A percentile compares a stretch with the other conserved stretches of the same genome.
These are phyloP conservation scores for Zenarchopterus dispar DNA, from an alignment of 2,797 vertebrate genomes.

Conservation along the genomic window DNA sequence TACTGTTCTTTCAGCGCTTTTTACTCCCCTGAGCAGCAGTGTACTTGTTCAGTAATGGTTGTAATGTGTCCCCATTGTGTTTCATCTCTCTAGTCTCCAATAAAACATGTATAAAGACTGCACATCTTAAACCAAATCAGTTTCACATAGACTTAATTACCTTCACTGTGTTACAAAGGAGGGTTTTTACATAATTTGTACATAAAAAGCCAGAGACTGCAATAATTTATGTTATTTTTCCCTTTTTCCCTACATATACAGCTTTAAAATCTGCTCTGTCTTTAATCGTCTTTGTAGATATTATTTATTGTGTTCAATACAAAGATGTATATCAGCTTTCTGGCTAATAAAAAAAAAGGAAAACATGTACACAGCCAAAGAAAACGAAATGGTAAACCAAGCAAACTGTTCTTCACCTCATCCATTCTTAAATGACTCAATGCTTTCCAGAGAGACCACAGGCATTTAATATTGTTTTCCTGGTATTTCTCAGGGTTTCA, in stretches of 20 bases:
- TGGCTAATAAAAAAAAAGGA: background rate
- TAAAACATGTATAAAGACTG: background rate
- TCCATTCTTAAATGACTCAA: background rate
- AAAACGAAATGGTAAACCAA: background rate
- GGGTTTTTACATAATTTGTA: conserved; percentile 3
- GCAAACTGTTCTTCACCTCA: background rate
- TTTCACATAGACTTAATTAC: background rate
- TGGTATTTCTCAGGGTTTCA: background rate
- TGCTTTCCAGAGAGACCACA: background rate
- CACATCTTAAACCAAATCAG: conserved; percentile 17
- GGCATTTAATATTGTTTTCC: background rate
- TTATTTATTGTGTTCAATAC: conserved; percentile 7
- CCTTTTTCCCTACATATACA: background rate
- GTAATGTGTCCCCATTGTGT: conserved; percentile 15
- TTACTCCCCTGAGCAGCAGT: conserved; percentile 32
- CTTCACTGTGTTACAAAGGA: background rate
- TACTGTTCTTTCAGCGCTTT: conserved; percentile 8
- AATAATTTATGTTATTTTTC: background rate
- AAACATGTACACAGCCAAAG: background rate
- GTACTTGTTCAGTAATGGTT: conserved; percentile 47
- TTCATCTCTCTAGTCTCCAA: background rate
- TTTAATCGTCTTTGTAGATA: background rate
- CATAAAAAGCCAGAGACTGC: background rate
- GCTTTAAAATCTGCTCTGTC: background rate
- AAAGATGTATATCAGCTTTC: background rate